Evolutionary conservation across 2,113 vertebrate genomes (phyloP).

Genomic region (Dromas ardeola): DNA sequence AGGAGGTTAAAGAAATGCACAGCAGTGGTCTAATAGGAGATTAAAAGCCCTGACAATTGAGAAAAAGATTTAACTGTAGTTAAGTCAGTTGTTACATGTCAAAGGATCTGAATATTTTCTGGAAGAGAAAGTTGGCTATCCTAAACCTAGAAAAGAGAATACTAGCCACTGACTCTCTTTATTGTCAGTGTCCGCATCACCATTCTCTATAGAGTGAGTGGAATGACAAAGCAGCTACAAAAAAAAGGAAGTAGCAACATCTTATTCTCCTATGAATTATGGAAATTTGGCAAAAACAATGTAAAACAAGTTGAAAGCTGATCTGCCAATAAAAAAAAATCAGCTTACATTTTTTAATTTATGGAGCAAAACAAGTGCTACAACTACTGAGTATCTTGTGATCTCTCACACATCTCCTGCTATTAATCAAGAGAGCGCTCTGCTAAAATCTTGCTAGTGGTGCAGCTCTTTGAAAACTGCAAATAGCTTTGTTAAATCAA

Average conservation of each 20-base stretch:
- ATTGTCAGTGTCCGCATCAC: conserved; percentile 16
- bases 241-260: background rate
- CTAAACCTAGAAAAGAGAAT: background rate
- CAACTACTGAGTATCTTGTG: background rate
- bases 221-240: background rate
- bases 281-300: background rate
- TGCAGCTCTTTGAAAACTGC: background rate
- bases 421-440: background rate
- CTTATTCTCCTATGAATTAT: background rate
- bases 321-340: background rate
- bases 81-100: background rate
- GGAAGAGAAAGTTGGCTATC: background rate
- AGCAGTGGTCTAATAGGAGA: conserved; percentile 6
- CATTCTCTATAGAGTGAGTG: background rate
- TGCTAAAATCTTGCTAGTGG: background rate
- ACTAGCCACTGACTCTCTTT: background rate
- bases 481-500: background rate
- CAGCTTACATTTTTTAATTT: background rate
- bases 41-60: background rate
- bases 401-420: background rate
- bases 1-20: conserved; percentile 50
- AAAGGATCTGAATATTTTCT: background rate
- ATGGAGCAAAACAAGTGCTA: background rate
- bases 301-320: background rate
- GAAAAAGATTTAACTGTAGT: background rate